phyloP scores from a whole-genome alignment of 2,888 invertebrate species.

The Volucella bombylans region DNA sequence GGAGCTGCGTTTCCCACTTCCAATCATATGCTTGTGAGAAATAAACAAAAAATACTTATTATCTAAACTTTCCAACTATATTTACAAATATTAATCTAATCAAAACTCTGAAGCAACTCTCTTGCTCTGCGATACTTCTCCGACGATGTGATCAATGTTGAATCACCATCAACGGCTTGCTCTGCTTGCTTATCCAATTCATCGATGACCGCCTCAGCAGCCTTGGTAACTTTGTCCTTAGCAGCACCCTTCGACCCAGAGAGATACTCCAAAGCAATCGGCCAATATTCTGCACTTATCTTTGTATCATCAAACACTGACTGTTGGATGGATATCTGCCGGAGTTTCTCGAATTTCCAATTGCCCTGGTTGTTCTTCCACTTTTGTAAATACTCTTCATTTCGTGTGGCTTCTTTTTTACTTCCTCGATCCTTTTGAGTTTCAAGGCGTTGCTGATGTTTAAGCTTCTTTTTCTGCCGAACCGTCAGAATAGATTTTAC shows the following conservation, averaged over 20 bases:
- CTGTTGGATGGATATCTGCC: slow-evolving; percentile 89
- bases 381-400: slow-evolving; percentile 87
- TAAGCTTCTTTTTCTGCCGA: slow-evolving; percentile 86
- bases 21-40: slow-evolving; percentile 3
- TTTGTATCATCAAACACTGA: slow-evolving; percentile 86
- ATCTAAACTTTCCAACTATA: neutral
- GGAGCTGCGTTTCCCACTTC: too few relatives aligned
- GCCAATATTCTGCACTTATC: slow-evolving; percentile 86
- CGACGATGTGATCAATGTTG: slow-evolving; percentile 71
- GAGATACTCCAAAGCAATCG: slow-evolving; percentile 87
- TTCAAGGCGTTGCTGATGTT: slow-evolving; percentile 84
- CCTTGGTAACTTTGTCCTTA: slow-evolving; percentile 85
- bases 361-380: slow-evolving; percentile 88
- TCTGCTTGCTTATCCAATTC: slow-evolving; percentile 83
- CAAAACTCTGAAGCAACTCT: slow-evolving; percentile 80
- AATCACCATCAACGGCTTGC: slow-evolving; percentile 75
- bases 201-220: slow-evolving; percentile 86
- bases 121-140: slow-evolving; percentile 80
- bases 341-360: slow-evolving; percentile 92
- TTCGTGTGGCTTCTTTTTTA: slow-evolving; percentile 85
- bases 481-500: slow-evolving; percentile 84
- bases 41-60: neutral
- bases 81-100: slow-evolving; percentile 70
- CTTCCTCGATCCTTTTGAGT: slow-evolving; percentile 84
- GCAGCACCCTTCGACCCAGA: slow-evolving; percentile 87